Evolutionary conservation across 2,888 invertebrate genomes (phyloP), one percentile per base, ranked within the genome.

Genomic region (Pseudoips prasinana): DNA sequence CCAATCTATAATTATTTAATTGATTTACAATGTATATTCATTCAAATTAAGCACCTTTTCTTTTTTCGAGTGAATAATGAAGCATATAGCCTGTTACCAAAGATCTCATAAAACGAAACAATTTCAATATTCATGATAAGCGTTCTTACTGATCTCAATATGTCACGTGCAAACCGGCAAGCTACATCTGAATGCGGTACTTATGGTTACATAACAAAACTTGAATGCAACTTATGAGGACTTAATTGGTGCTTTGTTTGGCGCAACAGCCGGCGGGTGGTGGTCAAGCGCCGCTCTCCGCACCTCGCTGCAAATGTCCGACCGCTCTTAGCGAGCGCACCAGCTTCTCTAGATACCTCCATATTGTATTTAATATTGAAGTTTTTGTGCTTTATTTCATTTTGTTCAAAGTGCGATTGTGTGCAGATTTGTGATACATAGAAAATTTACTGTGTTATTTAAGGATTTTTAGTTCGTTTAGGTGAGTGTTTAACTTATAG

Each of bases 201-300:
- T 20, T 20, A 20, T 5, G 2, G 20, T 20, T 20, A 20, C 20
- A 20, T 20, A 20, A 20, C 14, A 2, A 3, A 3, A 5, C 14
- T 14, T 14, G 14, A 14, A 3, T 14, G 14, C 7, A n/a, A 20
- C n/a, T 36, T 49, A 44, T 49, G 18, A 29, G 27, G 20, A 26
- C 7, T 14, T 29, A 29, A 48, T 28, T 33, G 19, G 11, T 28
- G 36, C 32, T 33, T 33, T 25, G 27, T 28, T 14, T 45, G 37
- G 28, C 45, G 58, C 60, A 58, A 59, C 33, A 39, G 31, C 7
- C 18, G 20, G 6, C 18, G 17, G 23, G 58, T 62, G 62, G 73
- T 51, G 66, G 67, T 64, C 58, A 65, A 8, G 39, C 24, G 32
- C 33, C 33, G 39, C 29, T 43, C 45, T 30, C 28, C 34, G 41